Evolutionary conservation across 2,113 vertebrate species (phyloP).

Genomic region (Equus przewalskii): DNA sequence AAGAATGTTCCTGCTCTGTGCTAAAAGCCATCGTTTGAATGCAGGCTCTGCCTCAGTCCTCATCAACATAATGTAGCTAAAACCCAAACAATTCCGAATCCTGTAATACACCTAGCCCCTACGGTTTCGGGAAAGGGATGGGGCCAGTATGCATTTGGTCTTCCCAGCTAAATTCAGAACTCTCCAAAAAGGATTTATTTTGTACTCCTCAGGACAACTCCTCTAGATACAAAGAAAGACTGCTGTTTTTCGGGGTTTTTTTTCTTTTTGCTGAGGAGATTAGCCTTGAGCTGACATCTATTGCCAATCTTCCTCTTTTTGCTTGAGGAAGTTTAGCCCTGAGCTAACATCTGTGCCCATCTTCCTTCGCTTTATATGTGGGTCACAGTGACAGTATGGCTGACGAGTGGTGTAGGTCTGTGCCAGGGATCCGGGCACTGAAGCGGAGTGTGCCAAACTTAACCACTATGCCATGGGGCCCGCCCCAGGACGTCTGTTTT

Average conservation of each 20-base stretch:
- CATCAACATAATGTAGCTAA: neutral
- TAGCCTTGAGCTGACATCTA: too few species aligned
- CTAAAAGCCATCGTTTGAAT: neutral
- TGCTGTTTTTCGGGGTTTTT: too few species aligned
- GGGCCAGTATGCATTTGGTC: neutral
- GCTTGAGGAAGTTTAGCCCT: too few species aligned
- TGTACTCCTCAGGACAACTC: neutral
- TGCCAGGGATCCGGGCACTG: too few species aligned
- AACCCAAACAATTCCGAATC: neutral
- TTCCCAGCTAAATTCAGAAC: neutral
- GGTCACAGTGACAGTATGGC: too few species aligned
- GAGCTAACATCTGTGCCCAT: too few species aligned
- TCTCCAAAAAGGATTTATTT: neutral
- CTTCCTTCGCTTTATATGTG: too few species aligned
- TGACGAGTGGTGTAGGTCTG: too few species aligned
- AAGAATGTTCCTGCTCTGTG: neutral
- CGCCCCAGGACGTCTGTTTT: neutral
- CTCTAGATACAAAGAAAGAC: neutral
- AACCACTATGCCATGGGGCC: too few species aligned
- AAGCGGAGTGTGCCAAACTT: too few species aligned
- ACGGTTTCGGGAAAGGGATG: neutral
- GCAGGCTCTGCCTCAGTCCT: neutral
- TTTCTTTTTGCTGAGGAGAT: too few species aligned
- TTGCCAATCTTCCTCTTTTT: too few species aligned
- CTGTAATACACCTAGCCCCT: neutral